A percentile compares a stretch with the other conserved stretches of the same genome.
These are phyloP conservation scores for Drosophila macrothrix DNA, from an alignment of 2,888 invertebrate species.

Conservation along the genomic window DNA sequence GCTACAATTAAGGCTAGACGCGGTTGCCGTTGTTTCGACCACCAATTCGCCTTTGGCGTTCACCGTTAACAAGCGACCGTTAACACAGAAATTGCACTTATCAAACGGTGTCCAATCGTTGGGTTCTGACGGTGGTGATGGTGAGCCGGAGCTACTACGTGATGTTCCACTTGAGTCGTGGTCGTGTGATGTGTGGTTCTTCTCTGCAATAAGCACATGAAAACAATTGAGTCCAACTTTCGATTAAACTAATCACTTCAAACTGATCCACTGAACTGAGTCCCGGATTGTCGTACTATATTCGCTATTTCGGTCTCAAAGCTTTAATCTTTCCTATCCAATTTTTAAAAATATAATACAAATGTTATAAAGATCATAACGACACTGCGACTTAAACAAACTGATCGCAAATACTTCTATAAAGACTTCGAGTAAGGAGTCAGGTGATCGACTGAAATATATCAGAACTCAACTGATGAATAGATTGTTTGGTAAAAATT, in stretches of 20 bases:
- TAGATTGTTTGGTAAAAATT: too few relatives aligned
- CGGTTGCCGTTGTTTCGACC: conserved; percentile 84
- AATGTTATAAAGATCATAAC: background rate
- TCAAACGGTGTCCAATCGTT: conserved; percentile 93
- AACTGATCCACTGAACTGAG: background rate
- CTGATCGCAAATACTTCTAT: background rate
- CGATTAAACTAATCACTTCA: background rate
- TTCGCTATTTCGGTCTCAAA: background rate
- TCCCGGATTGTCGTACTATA: background rate
- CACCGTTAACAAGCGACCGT: conserved; percentile 88
- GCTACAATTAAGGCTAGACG: conserved; percentile 39
- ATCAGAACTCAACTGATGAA: background rate
- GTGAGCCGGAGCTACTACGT: conserved; percentile 73
- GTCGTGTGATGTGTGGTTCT: conserved; percentile 68
- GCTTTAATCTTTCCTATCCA: background rate
- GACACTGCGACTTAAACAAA: background rate
- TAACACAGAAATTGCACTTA: conserved; percentile 94
- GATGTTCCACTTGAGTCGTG: conserved; percentile 69
- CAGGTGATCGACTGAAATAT: background rate
- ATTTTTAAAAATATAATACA: background rate
- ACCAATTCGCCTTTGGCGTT: conserved; percentile 85
- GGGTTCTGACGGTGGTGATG: conserved; percentile 84
- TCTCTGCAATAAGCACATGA: conserved; percentile 43
- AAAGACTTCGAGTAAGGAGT: background rate
- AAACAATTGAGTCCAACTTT: background rate